Percentiles rank a stretch among this genome's conserved stretches.
These are phyloP conservation scores for Zhuqinia jingwanae DNA, from an alignment of 2,888 invertebrate species.

Conservation along the genomic window DNA sequence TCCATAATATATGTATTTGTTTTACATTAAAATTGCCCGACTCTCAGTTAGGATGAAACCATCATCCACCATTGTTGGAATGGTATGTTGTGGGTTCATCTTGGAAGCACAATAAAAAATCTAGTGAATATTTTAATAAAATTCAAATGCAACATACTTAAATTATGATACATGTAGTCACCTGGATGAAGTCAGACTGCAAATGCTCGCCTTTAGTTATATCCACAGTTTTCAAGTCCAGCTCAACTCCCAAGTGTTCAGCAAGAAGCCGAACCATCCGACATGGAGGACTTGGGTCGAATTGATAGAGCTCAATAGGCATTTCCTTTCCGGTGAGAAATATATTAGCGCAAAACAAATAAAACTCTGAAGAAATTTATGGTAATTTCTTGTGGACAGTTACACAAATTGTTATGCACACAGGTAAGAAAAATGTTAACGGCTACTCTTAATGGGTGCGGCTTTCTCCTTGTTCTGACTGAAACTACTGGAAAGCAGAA, in stretches of 20 bases:
- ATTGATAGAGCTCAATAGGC: constrained; percentile 86
- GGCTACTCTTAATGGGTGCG: not conserved
- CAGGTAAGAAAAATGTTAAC: not conserved
- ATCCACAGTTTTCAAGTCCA: constrained; percentile 86
- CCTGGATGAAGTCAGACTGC: constrained; percentile 86
- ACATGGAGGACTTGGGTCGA: constrained; percentile 86
- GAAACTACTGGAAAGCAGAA: not conserved
- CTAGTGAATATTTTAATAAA: constrained; percentile 22
- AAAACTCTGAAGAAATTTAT: not conserved
- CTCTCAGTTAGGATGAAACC: constrained; percentile 66
- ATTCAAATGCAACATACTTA: not conserved
- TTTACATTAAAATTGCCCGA: constrained; percentile 89
- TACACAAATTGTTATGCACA: too few relatives aligned
- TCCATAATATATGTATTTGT: too few relatives aligned
- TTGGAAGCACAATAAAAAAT: constrained; percentile 58
- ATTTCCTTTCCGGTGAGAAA: constrained; percentile 78
- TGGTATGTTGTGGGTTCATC: constrained; percentile 64
- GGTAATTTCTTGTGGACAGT: too few relatives aligned
- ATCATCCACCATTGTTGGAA: constrained; percentile 66
- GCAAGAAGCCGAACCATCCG: constrained; percentile 85
- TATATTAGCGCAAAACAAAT: not conserved
- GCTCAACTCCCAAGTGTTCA: constrained; percentile 85
- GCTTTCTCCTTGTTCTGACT: not conserved
- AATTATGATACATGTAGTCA: constrained; percentile 26
- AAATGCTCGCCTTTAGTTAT: constrained; percentile 85